phyloP scores from a whole-genome alignment of 2,888 invertebrate species.

The Aricia artaxerxes region DNA sequence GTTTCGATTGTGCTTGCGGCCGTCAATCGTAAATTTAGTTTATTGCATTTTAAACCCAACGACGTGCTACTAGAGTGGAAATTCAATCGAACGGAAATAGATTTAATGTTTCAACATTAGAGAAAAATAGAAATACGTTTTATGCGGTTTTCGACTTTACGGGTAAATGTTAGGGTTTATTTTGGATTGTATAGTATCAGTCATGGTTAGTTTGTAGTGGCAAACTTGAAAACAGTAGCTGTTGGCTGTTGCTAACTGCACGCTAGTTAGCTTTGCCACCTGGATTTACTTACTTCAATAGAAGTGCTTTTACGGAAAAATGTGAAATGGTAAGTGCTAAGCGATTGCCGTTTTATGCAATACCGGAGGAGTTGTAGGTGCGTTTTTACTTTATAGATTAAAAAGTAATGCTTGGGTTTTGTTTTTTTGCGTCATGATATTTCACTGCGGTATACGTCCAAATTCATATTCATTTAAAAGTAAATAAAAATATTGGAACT shows the following conservation, averaged over 20 bases:
- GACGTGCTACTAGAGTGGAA: constrained; percentile 26
- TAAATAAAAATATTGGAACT: too few relatives aligned
- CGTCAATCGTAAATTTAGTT: constrained; percentile 33
- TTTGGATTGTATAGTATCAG: neutral
- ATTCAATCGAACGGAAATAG: constrained; percentile 27
- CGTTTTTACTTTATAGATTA: too few relatives aligned
- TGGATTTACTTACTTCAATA: neutral
- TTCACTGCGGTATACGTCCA: too few relatives aligned
- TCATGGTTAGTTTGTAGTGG: constrained; percentile 4
- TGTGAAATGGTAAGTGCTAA: neutral
- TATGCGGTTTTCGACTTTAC: neutral
- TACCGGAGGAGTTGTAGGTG: neutral
- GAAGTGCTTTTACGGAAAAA: neutral
- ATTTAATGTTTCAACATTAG: constrained; percentile 18
- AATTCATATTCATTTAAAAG: too few relatives aligned
- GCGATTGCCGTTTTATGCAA: neutral
- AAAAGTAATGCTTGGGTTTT: too few relatives aligned
- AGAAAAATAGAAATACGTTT: neutral
- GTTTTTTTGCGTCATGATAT: too few relatives aligned
- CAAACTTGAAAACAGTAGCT: neutral
- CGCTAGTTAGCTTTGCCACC: neutral
- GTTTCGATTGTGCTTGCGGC: neutral
- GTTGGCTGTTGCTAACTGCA: constrained; percentile 20
- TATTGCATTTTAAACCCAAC: constrained; percentile 36
- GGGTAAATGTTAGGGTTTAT: neutral